A percentile compares a stretch with the other conserved stretches of the same genome.
Evolutionary conservation across 2,888 invertebrate species (phyloP).

Genomic region (Caradrina kadenii): DNA sequence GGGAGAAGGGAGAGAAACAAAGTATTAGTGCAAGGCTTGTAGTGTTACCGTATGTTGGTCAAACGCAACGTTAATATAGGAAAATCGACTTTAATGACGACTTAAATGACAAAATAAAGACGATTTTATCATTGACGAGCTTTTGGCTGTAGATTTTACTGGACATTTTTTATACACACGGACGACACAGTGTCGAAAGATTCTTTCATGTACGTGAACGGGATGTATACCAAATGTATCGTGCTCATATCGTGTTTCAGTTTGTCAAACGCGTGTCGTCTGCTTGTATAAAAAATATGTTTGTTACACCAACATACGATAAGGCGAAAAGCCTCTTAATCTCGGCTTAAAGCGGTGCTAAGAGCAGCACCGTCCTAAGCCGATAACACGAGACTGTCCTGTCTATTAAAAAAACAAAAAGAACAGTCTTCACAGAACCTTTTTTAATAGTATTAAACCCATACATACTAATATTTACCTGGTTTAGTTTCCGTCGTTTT

Average conservation of each 20-base stretch:
- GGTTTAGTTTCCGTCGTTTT: conserved; percentile 15
- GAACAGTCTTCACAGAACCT: background rate
- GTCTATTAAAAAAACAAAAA: conserved; percentile 1
- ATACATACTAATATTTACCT: conserved; percentile 1
- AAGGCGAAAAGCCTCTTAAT: conserved; percentile 16
- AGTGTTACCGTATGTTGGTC: conserved; percentile 22
- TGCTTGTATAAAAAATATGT: background rate
- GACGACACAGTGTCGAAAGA: background rate
- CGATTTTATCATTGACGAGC: background rate
- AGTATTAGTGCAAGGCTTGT: conserved; percentile 11
- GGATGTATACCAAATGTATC: too few species aligned
- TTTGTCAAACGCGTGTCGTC: background rate
- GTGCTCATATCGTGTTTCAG: too few species aligned
- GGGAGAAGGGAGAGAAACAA: conserved; percentile 16
- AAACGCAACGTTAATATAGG: background rate
- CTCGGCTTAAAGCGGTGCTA: background rate
- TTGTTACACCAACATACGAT: conserved; percentile 25
- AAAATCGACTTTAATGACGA: conserved; percentile 2
- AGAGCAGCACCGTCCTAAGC: background rate
- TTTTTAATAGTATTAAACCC: background rate
- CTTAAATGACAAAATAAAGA: conserved; percentile 5
- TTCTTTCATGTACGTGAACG: too few species aligned
- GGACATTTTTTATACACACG: too few species aligned
- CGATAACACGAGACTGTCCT: background rate
- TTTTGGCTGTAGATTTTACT: background rate